Evolutionary conservation across 2,888 invertebrate species (phyloP), one percentile per base, ranked within the genome.

Genomic region (Chesias legatella): DNA sequence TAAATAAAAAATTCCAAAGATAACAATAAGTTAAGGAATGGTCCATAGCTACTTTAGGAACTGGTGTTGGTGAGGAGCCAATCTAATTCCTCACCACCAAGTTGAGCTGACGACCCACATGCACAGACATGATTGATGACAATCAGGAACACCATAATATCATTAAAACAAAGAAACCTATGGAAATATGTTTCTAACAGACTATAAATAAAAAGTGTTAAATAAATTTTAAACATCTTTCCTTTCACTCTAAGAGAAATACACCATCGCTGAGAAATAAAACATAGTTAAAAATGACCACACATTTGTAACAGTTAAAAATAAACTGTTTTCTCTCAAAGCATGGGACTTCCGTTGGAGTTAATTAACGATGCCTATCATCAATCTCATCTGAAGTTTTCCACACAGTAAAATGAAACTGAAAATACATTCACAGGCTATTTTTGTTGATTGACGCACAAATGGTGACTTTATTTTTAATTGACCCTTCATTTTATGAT

Each of bases 381-480:
- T 31, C 44, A n/a, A 39, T 30, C 30, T 30, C 23, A 26, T 21
- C 11, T 10, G 17, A 39, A 30, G 34, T 46, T 45, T 41, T 36
- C 34, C 33, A 35, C 35, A 28, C 43, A 35, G 48, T 54, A 31
- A 37, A 47, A 53, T 22, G 10, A 29, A 40, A 44, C 43, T 51
- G 44, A 48, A 53, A 42, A 42, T 46, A 38, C 38, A 9, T 10
- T 6, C 41, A 27, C 7, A n/a, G 1, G 6, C 29, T 20, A 35
- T 48, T 51, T 47, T 32, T 5, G 21, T 31, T 26, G 9, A 33
- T 36, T 32, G 37, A 30, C 13, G 13, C 13, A 3, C 33, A 8
- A 13, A 29, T 37, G 6, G 8, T n/a, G 11, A n/a, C n/a, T 25
- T 42, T 27, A 10, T 30, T 31, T 43, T 31, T 30, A 30, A 33